A percentile compares a stretch with the other conserved stretches of the same genome.
Evolutionary conservation across 2,888 invertebrate species (phyloP).

Genomic region (Euzetes globulus): DNA sequence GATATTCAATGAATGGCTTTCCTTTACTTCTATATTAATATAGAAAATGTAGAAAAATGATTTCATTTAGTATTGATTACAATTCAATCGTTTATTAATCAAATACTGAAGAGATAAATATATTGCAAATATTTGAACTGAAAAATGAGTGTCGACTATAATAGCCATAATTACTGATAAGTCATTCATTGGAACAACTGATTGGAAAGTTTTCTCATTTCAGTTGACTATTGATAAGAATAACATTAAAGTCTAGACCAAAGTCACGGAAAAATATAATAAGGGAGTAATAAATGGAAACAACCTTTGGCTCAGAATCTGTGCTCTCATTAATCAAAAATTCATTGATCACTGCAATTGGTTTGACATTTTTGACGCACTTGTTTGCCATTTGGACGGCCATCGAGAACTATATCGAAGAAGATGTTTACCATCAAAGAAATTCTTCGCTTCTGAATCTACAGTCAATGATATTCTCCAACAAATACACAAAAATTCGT

Average conservation of each 20-base stretch:
- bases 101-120: no score
- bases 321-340: not conserved
- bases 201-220: no score
- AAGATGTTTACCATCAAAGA: slow-evolving; percentile 9
- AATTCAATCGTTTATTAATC: no score
- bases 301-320: not conserved
- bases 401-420: not conserved
- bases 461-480: not conserved
- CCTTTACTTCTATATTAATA: no score
- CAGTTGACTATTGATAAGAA: not conserved
- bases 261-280: no score
- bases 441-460: not conserved
- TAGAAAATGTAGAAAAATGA: no score
- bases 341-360: not conserved
- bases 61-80: no score
- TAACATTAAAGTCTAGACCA: not conserved
- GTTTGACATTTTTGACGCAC: not conserved
- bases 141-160: no score
- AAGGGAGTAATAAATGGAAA: not conserved
- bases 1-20: no score
- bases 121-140: no score
- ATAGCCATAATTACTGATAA: no score
- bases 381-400: not conserved
- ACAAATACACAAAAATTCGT: slow-evolving; percentile 2
- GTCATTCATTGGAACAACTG: no score